phyloP scores from a whole-genome alignment of 2,888 invertebrate species.

The Steromphala cineraria region DNA sequence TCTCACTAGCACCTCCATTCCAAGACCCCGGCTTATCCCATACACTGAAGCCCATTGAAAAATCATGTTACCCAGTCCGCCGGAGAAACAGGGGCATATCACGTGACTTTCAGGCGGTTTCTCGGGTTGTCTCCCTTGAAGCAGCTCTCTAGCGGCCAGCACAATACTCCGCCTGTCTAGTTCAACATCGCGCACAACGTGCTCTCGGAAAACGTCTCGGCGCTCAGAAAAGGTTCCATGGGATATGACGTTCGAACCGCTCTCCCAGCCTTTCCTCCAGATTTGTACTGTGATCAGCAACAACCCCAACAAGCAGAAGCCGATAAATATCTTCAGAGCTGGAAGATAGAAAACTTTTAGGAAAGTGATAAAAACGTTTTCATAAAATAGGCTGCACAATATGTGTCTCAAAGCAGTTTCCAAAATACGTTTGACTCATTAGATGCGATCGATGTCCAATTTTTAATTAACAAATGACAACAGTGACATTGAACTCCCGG shows the following conservation, averaged over 20 bases:
- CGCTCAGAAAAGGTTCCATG: background rate
- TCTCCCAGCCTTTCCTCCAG: background rate
- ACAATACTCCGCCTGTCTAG: background rate
- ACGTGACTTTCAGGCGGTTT: background rate
- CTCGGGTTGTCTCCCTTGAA: background rate
- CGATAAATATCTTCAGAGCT: background rate
- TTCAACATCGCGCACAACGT: background rate
- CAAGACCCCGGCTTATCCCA: background rate
- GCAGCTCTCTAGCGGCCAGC: background rate
- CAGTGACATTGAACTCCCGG: too few relatives aligned
- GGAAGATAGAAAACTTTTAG: background rate
- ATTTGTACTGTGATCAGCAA: too few relatives aligned
- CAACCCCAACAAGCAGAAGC: background rate
- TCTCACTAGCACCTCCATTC: background rate
- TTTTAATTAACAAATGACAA: too few relatives aligned
- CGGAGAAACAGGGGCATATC: background rate
- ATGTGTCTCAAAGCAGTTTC: too few relatives aligned
- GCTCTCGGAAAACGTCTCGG: background rate
- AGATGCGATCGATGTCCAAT: too few relatives aligned
- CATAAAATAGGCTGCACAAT: too few relatives aligned
- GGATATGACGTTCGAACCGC: background rate
- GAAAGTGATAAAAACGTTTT: too few relatives aligned
- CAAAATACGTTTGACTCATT: too few relatives aligned
- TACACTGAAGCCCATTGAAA: conserved; percentile 12
- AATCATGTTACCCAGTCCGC: conserved; percentile 14